Percentiles rank a stretch among this genome's conserved stretches.
phyloP scores from a whole-genome alignment of 2,797 vertebrate species.

The Dipus sagitta region DNA sequence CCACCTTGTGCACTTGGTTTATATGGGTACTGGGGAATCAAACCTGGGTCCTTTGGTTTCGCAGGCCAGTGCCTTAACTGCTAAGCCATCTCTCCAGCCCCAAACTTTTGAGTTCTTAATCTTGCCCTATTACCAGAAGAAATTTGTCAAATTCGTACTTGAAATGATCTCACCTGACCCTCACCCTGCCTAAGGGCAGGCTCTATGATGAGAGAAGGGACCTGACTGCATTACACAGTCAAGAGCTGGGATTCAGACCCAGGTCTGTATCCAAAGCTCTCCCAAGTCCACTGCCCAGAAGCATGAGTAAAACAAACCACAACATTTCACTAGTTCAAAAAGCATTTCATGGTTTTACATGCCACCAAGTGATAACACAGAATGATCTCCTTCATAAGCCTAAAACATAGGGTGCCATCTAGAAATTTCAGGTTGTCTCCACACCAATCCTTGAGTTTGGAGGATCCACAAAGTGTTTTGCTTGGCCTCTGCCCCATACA shows the following conservation, averaged over 20 bases:
- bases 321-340: conserved; percentile 7
- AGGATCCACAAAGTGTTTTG: neutral
- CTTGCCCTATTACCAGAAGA: neutral
- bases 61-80: too few species aligned
- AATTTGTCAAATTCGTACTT: neutral
- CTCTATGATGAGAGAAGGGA: neutral
- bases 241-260: conserved; percentile 9
- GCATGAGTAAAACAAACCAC: neutral
- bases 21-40: too few species aligned
- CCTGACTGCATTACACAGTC: neutral
- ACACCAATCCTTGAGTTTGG: neutral
- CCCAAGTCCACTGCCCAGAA: conserved; percentile 1
- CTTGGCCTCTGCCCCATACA: neutral
- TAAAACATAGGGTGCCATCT: neutral
- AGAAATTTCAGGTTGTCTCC: neutral
- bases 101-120: neutral
- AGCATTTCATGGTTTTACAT: too few species aligned
- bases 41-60: too few species aligned
- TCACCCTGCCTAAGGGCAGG: neutral
- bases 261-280: neutral
- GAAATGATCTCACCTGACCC: neutral
- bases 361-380: neutral
- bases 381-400: neutral
- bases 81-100: too few species aligned
- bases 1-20: too few species aligned